phyloP scores from a whole-genome alignment of 2,797 vertebrate genomes.

The Otus scops region DNA sequence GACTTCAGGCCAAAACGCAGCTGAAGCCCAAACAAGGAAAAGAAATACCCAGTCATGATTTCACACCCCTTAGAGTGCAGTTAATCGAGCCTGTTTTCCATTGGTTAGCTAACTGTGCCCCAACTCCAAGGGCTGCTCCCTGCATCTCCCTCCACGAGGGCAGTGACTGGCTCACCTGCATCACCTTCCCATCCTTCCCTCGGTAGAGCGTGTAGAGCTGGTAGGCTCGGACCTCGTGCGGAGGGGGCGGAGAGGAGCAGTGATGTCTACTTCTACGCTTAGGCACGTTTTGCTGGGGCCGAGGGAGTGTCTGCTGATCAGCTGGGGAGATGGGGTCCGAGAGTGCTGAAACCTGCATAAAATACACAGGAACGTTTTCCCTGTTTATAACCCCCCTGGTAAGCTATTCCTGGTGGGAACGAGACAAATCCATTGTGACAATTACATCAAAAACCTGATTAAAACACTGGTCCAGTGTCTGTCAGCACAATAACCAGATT shows the following conservation, averaged over 20 bases:
- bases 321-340: conserved; percentile 85
- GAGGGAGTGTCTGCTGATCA: conserved; percentile 76
- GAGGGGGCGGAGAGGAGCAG: conserved; percentile 78
- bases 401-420: neutral
- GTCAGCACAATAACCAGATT: neutral
- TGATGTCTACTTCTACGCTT: conserved; percentile 74
- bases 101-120: accelerated
- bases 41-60: neutral
- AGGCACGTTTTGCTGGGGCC: conserved; percentile 58
- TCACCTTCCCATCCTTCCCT: conserved; percentile 92
- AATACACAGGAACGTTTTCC: neutral
- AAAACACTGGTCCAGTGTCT: neutral
- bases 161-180: conserved; percentile 82
- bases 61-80: neutral
- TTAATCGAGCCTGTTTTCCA: accelerated
- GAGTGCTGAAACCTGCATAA: conserved; percentile 81
- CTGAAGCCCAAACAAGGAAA: neutral
- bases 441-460: neutral
- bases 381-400: neutral
- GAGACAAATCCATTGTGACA: neutral
- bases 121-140: neutral
- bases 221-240: conserved; percentile 91
- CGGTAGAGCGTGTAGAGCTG: conserved; percentile 96
- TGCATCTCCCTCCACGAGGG: neutral
- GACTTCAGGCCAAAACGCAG: neutral